A percentile compares a stretch with the other conserved stretches of the same genome.
phyloP scores from a whole-genome alignment of 1,140 invertebrate genomes.

The Temnothorax curvispinosus region DNA sequence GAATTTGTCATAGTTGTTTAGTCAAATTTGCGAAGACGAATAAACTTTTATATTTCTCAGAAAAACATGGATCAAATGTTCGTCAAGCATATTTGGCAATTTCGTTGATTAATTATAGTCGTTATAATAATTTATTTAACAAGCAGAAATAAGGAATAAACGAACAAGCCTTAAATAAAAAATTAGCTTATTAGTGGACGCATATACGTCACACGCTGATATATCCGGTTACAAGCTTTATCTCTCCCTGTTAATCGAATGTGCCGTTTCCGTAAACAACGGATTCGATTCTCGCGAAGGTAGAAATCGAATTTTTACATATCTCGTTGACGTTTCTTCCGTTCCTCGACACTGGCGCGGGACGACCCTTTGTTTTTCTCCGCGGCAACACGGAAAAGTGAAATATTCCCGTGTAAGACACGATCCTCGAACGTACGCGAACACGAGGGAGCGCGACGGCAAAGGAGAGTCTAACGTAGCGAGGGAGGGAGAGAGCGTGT shows the following conservation, averaged over 20 bases:
- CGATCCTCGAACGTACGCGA: slow-evolving; percentile 74
- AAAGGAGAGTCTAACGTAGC: slow-evolving; percentile 44
- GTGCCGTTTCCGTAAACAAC: slow-evolving; percentile 6
- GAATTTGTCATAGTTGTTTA: not conserved
- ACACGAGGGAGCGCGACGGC: slow-evolving; percentile 62
- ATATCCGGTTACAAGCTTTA: not conserved
- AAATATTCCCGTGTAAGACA: slow-evolving; percentile 81
- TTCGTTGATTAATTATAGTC: not conserved
- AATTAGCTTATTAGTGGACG: not conserved
- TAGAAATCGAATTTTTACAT: slow-evolving; percentile 48
- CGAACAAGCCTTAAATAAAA: not conserved
- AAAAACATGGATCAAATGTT: slow-evolving; percentile 1
- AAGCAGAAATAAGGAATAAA: not conserved
- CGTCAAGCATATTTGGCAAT: not conserved
- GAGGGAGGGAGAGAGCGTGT: slow-evolving; percentile 13
- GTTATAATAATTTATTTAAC: not conserved
- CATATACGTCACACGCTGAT: not conserved
- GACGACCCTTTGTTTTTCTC: slow-evolving; percentile 65
- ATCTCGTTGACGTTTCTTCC: slow-evolving; percentile 36
- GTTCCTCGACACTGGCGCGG: slow-evolving; percentile 4
- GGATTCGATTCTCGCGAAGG: slow-evolving; percentile 31
- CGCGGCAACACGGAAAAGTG: slow-evolving; percentile 78
- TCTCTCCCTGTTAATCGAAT: not conserved
- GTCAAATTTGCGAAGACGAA: not conserved
- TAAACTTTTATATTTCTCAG: not conserved